Base-by-base conservation (phyloP, 2,113 vertebrate genomes). In the Otolemur garnettii region DNA sequence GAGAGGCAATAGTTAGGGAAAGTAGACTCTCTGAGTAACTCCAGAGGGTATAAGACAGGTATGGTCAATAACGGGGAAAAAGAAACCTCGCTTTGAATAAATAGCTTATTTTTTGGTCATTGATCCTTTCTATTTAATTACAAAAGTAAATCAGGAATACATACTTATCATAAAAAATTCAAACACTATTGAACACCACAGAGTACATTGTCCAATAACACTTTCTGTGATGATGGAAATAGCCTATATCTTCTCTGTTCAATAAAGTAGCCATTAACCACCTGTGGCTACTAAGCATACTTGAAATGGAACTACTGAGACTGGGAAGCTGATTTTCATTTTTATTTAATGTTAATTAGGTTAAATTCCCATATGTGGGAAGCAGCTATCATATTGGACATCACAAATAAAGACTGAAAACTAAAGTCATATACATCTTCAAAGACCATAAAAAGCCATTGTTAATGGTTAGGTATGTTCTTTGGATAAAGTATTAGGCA, bases 121-220 rank as follows among this genome's bases (percentile, higher is more conserved):
- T 57, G 82, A 96, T 95, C 33, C 35, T 88, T 88, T 86, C 74
- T 96, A 60, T 79, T 91, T 95, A 94, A 97, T 91, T 96, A 94
- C 24, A 87, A 87, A 86, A 97, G 78, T 89, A 97, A 97, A 94
- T 96, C 86, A 93, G 55, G 69, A 90, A 72, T 87, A 59, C 21
- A 87, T 38, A 55, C 42, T 60, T 92, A 87, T 57, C 78, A 96
- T 81, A 71, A 96, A 93, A 96, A 91, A 94, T 91, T 94, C 53
- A 96, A 79, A 69, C 35, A 33, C 50, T 86, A 82, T 94, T 94
- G 86, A 97, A 86, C 28, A 59, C 83, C 83, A 68, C 53, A 83
- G 69, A 89, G 69, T 59, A 87, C 59, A 64, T 57, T 72, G 42
- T 80, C 87, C 86, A 95, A 87, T 75, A 95, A 69, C 94, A 83